Base-by-base conservation (phyloP, 1,140 invertebrate genomes). In the Hydropsyche tenuis region DNA sequence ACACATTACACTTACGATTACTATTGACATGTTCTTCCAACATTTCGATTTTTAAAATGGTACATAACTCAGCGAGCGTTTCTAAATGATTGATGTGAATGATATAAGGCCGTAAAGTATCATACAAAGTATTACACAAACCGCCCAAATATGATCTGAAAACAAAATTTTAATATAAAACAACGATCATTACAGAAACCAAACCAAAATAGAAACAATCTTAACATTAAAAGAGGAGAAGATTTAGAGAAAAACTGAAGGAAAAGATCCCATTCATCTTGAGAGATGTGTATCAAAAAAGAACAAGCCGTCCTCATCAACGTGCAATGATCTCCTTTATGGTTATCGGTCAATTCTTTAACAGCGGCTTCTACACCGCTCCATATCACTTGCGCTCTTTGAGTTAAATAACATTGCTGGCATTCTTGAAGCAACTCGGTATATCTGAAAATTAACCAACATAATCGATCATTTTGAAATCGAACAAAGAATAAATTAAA, bases 51-150 rank as follows among this genome's bases (percentile, higher is more conserved):
- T 91, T 90, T 1, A 99, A 85, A 75, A 99, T 98, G 37, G 93
- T 93, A 81, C 97, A 99, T 20, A 99, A 90, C 84, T 99, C 98
- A 0, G 97, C 94, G 12, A 99, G 84, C 0, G 97, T 98, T 87
- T 99, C 98, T 78, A 99, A 86, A 85, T 99, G 97, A 81, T 97
- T 96, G 63, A 99, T 95, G 80, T 98, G 95, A 75, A 99, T 98
- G 43, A 99, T 93, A 68, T 95, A 90, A 0, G 98, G 97, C n/a
- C 98, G 87, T 69, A 99, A 83, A 0, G 90, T 91, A 80, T 99
- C 97, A 81, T 99, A 99, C 6, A 99, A 81, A 56, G 92, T 90
- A 14, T 91, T 93, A 81, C 96, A 99, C 0, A 99, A 82, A 0
- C 89, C 89, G 78, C 95, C 94, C 23, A 99, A 81, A 80, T 93